A percentile compares a stretch with the other conserved stretches of the same genome.
phyloP scores from a whole-genome alignment of 2,797 vertebrate species.

The Agapornis canus region DNA sequence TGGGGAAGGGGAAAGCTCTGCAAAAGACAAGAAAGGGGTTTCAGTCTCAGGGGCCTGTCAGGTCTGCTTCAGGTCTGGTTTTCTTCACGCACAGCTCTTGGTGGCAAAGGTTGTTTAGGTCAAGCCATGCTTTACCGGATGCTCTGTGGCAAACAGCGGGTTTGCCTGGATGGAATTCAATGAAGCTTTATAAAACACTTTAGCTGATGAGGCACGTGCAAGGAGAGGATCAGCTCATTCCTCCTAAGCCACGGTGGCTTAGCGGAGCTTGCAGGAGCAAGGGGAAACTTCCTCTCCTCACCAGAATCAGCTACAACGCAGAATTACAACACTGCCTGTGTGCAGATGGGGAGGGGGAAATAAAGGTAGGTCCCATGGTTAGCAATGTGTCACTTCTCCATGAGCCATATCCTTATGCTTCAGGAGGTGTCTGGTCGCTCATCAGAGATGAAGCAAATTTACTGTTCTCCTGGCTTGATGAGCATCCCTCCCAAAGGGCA shows the following conservation, averaged over 20 bases:
- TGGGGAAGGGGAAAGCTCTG: rapidly evolving
- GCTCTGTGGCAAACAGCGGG: background rate
- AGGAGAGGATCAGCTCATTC: background rate
- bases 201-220: background rate
- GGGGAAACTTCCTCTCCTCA: background rate
- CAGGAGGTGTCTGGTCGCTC: background rate
- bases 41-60: background rate
- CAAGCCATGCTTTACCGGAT: background rate
- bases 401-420: rapidly evolving
- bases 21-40: background rate
- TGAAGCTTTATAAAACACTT: background rate
- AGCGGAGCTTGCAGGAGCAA: background rate
- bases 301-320: background rate
- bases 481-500: background rate
- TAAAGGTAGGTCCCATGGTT: rapidly evolving
- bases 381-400: background rate
- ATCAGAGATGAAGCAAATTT: background rate
- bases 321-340: background rate
- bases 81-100: background rate
- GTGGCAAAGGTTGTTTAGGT: background rate
- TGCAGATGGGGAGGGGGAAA: background rate
- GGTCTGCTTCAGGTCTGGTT: background rate
- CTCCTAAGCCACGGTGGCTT: background rate
- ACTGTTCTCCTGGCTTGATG: background rate
- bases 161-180: background rate